Evolutionary conservation across 92 coral and sea anemone species (phyloP).

Genomic region (Isaurus tuberculatus): DNA sequence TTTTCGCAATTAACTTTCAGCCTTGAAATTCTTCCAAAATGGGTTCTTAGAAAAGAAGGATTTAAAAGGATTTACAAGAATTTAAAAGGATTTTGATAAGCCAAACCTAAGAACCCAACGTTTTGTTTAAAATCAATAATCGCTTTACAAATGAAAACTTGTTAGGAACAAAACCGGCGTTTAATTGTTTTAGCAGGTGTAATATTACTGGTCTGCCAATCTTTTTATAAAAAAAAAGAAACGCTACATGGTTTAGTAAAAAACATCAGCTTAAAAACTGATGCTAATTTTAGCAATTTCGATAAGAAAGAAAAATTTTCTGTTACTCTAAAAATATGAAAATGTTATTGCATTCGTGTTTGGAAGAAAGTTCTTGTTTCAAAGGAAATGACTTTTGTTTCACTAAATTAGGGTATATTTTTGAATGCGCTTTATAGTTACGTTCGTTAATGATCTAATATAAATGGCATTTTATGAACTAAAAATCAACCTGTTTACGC

Average conservation of each 20-base stretch:
- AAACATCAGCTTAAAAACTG: slow-evolving; percentile 20
- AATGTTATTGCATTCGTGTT: not conserved
- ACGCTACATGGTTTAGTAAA: not conserved
- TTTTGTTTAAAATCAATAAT: not conserved
- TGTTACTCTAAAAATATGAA: not conserved
- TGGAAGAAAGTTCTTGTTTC: not conserved
- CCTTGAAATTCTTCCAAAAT: no score
- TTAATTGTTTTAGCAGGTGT: slow-evolving; percentile 9
- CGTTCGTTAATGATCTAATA: not conserved
- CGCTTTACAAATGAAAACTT: not conserved
- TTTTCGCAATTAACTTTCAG: no score
- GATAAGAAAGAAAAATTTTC: not conserved
- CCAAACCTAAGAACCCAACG: not conserved
- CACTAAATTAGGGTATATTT: not conserved
- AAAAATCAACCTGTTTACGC: slow-evolving; percentile 4
- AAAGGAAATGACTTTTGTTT: not conserved
- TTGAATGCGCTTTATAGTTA: not conserved
- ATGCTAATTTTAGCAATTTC: not conserved
- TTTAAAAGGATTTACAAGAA: no score
- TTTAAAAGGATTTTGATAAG: no score
- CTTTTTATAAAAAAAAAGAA: not conserved
- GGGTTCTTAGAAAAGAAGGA: no score
- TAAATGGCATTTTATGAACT: slow-evolving; percentile 9
- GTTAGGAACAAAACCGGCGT: not conserved
- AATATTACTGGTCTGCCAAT: not conserved